phyloP scores from a whole-genome alignment of 1,140 invertebrate species.

The Drosophila cardini region DNA sequence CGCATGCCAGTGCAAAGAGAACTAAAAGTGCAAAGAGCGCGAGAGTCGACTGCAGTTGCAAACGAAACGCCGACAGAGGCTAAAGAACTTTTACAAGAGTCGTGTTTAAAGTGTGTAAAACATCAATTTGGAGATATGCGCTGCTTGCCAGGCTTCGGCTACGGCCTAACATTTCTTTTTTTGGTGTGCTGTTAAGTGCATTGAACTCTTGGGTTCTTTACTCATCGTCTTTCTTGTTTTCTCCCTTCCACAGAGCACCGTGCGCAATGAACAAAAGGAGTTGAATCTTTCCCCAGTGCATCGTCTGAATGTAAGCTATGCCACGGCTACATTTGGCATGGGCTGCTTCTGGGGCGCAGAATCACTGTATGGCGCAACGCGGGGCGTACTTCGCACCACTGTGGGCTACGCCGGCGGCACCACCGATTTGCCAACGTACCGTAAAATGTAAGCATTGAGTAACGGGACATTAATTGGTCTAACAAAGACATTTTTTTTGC shows the following conservation, averaged over 20 bases:
- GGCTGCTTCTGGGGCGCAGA: constrained; percentile 99
- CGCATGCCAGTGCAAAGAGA: constrained; percentile 5
- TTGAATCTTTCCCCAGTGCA: constrained; percentile 72
- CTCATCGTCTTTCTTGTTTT: constrained; percentile 34
- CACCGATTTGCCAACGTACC: constrained; percentile 92
- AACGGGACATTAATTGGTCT: constrained; percentile 53
- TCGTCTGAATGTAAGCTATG: constrained; percentile 61
- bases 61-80: constrained; percentile 26
- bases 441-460: constrained; percentile 90
- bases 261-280: constrained; percentile 81
- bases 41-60: constrained; percentile 21
- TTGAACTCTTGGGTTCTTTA: constrained; percentile 27
- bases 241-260: constrained; percentile 65
- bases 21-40: constrained; percentile 21
- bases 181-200: constrained; percentile 50
- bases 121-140: constrained; percentile 50
- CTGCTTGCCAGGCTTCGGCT: constrained; percentile 66
- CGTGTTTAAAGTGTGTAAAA: constrained; percentile 16
- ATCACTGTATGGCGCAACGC: constrained; percentile 93
- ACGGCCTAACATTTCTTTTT: constrained; percentile 70
- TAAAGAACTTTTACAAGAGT: constrained; percentile 21
- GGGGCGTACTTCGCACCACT: constrained; percentile 94
- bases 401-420: constrained; percentile 97
- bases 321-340: constrained; percentile 95
- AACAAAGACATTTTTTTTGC: constrained; percentile 48